Evolutionary conservation across 2,797 vertebrate species (phyloP).

Genomic region (Peromyscus attwateri): DNA sequence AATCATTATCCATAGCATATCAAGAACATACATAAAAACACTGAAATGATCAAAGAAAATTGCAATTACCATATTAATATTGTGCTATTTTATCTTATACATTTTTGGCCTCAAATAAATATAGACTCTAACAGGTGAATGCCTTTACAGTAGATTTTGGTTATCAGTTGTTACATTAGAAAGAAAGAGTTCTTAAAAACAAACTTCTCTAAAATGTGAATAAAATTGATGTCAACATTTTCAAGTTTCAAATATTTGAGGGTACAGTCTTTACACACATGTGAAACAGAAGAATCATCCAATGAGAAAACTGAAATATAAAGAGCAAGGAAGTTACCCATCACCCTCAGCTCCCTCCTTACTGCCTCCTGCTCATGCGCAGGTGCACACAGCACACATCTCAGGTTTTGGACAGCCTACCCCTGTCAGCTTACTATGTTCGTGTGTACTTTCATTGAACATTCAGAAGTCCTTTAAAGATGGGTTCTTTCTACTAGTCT

Average conservation of each 20-base stretch:
- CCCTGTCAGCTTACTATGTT: neutral
- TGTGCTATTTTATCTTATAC: constrained; percentile 8
- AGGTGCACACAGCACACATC: neutral
- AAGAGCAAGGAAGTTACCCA: neutral
- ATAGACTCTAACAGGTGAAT: neutral
- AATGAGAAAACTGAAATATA: neutral
- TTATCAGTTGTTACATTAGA: neutral
- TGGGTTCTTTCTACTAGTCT: neutral
- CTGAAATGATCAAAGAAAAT: neutral
- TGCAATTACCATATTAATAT: neutral
- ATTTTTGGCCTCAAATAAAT: constrained; percentile 13
- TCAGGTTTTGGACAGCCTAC: neutral
- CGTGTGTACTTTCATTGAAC: neutral
- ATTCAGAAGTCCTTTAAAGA: neutral
- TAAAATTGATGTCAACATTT: neutral
- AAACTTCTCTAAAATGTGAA: neutral
- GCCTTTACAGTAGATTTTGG: neutral
- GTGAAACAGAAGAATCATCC: neutral
- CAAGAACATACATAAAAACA: neutral
- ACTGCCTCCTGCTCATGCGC: too few relatives aligned
- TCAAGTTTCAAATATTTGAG: neutral
- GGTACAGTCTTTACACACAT: neutral
- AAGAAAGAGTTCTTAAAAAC: neutral
- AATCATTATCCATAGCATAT: neutral
- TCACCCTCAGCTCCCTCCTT: neutral